Evolutionary conservation across 2,888 invertebrate genomes (phyloP).

Genomic region (Malachius bipustulatus): DNA sequence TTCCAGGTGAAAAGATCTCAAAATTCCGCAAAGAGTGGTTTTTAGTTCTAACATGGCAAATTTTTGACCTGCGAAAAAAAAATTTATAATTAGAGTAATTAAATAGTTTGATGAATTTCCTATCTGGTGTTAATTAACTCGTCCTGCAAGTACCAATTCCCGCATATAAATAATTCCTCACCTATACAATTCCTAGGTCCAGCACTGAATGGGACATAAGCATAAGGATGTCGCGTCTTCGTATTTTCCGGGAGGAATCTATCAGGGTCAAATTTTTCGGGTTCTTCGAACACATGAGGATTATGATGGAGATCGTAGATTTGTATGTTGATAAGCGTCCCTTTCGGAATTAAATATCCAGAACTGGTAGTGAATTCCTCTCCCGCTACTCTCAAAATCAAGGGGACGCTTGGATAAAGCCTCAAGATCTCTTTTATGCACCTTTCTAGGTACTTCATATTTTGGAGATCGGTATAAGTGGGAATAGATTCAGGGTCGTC

Average conservation of each 20-base stretch:
- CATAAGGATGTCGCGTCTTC: background rate
- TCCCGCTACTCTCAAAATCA: background rate
- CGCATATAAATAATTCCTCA: too few species aligned
- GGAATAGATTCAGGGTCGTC: background rate
- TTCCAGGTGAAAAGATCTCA: background rate
- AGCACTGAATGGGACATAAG: too few species aligned
- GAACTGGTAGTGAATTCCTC: background rate
- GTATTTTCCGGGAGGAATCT: conserved; percentile 33
- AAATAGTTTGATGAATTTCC: too few species aligned
- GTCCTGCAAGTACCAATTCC: too few species aligned
- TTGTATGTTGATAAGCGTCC: background rate
- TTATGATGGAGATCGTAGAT: conserved; percentile 5
- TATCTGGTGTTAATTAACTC: too few species aligned
- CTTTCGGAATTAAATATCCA: conserved; percentile 2
- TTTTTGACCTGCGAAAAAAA: too few species aligned
- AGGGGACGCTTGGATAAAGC: conserved; percentile 1
- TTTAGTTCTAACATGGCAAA: background rate
- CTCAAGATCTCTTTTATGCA: conserved; percentile 1
- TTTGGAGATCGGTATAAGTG: background rate
- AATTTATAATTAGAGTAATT: too few species aligned
- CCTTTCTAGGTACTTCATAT: conserved; percentile 1
- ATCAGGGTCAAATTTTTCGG: conserved; percentile 34
- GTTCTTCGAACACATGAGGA: conserved; percentile 35
- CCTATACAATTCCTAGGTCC: conserved; percentile 3
- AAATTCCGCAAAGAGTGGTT: background rate